Evolutionary conservation across 2,888 invertebrate species (phyloP).

Genomic region (Gymnosoma rotundatum): DNA sequence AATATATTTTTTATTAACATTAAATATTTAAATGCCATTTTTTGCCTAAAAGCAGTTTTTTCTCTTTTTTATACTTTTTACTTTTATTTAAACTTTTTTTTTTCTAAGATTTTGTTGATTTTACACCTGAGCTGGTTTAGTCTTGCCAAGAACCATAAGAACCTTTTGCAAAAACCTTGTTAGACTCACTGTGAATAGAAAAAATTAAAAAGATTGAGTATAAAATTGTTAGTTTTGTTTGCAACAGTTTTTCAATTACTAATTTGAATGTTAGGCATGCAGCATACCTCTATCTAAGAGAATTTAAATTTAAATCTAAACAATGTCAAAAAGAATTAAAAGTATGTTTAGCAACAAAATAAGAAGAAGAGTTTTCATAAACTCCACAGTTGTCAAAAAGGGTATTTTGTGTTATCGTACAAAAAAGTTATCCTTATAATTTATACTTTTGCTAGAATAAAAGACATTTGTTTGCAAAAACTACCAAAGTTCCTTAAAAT

Average conservation of each 20-base stretch:
- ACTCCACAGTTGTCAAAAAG: too few relatives aligned
- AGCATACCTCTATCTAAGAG: not conserved
- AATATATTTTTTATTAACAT: conserved; percentile 42
- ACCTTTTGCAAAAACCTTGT: conserved; percentile 88
- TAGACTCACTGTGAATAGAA: conserved; percentile 83
- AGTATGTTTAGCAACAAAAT: too few relatives aligned
- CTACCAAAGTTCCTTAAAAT: too few relatives aligned
- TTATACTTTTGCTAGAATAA: too few relatives aligned
- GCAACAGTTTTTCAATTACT: not conserved
- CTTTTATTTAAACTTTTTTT: not conserved
- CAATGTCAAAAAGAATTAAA: not conserved
- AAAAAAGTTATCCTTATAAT: too few relatives aligned
- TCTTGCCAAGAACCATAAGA: conserved; percentile 89
- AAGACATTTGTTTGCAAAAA: too few relatives aligned
- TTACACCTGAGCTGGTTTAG: conserved; percentile 88
- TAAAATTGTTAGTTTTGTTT: not conserved
- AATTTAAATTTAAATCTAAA: not conserved
- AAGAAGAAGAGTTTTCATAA: too few relatives aligned
- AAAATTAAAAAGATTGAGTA: not conserved
- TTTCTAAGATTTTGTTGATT: conserved; percentile 63
- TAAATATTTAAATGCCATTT: conserved; percentile 65
- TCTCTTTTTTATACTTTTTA: conserved; percentile 12
- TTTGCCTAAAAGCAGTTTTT: conserved; percentile 57
- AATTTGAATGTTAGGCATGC: conserved; percentile 40
- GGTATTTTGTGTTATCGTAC: too few relatives aligned